Percentiles rank a stretch among this genome's conserved stretches.
phyloP scores from a whole-genome alignment of 2,888 invertebrate genomes.

The Agrochola lota region DNA sequence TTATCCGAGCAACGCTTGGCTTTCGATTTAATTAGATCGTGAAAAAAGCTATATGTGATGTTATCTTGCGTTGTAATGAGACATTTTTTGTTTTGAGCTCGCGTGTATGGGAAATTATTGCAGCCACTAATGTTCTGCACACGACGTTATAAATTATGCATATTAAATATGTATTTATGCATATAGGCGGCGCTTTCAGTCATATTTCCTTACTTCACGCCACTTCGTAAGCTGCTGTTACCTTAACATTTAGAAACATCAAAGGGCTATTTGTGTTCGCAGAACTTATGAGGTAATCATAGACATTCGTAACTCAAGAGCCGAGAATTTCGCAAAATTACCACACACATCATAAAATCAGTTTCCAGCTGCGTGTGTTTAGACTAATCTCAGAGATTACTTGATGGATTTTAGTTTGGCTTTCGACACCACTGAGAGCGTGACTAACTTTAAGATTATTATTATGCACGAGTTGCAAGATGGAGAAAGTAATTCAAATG shows the following conservation, averaged over 20 bases:
- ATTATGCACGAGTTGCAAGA: slow-evolving; percentile 11
- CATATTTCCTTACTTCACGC: slow-evolving; percentile 45
- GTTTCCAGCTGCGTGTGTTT: slow-evolving; percentile 54
- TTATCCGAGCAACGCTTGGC: slow-evolving; percentile 76
- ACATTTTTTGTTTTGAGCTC: slow-evolving; percentile 56
- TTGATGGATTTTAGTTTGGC: slow-evolving; percentile 49
- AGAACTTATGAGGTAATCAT: slow-evolving; percentile 63
- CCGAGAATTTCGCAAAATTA: slow-evolving; percentile 61
- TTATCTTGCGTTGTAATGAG: slow-evolving; percentile 58
- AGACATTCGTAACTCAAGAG: slow-evolving; percentile 54
- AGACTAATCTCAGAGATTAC: slow-evolving; percentile 53
- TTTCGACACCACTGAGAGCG: slow-evolving; percentile 27
- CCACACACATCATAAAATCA: slow-evolving; percentile 61
- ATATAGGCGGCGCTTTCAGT: slow-evolving; percentile 48
- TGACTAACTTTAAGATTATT: slow-evolving; percentile 17
- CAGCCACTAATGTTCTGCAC: slow-evolving; percentile 40
- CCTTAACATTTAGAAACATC: slow-evolving; percentile 63
- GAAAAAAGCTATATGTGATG: slow-evolving; percentile 74
- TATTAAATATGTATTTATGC: slow-evolving; percentile 56
- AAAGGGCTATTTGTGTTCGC: slow-evolving; percentile 60
- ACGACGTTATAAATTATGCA: slow-evolving; percentile 48
- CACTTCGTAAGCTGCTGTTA: slow-evolving; percentile 50
- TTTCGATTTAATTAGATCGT: slow-evolving; percentile 84
- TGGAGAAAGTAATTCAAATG: slow-evolving; percentile 8
- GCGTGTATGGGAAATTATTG: slow-evolving; percentile 42